Evolutionary conservation across 2,113 vertebrate species (phyloP).

Genomic region (Lagenorhynchus albirostris): DNA sequence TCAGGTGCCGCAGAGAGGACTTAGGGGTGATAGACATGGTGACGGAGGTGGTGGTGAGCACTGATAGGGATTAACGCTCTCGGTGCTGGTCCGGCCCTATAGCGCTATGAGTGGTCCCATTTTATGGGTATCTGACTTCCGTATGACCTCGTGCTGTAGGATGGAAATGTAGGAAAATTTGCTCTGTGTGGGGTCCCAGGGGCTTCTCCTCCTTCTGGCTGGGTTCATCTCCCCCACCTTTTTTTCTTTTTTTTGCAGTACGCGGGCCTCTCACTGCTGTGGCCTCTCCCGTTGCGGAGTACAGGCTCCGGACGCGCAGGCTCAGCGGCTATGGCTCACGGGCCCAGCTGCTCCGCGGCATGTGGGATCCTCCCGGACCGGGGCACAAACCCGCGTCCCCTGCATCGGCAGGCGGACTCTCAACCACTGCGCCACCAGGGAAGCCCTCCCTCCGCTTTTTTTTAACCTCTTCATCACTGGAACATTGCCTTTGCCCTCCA

Average conservation of each 20-base stretch:
- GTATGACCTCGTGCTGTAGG: not conserved
- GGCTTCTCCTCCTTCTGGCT: not conserved
- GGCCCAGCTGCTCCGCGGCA: no score
- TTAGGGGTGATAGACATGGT: not conserved
- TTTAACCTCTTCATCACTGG: not conserved
- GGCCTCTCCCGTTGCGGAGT: no score
- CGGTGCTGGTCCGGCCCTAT: rapidly evolving
- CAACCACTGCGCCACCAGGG: no score
- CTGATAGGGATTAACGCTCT: not conserved
- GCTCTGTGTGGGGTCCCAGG: no score
- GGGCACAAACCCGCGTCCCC: no score
- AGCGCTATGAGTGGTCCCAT: not conserved
- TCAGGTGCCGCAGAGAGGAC: not conserved
- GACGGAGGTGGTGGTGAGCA: no score
- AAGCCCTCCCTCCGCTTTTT: not conserved
- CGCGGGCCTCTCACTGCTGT: no score
- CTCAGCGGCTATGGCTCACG: no score
- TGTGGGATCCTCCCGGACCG: no score
- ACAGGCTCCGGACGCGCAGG: no score
- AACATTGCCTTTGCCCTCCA: not conserved
- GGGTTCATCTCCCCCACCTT: not conserved
- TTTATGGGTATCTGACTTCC: not conserved
- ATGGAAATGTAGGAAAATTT: not conserved
- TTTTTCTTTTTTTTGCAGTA: not conserved
- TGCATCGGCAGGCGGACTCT: no score